Percentiles rank a stretch among this genome's conserved stretches.
Conservation (phyloP, 64 coral and sea anemone species). For the Montipora cactus region DNA sequence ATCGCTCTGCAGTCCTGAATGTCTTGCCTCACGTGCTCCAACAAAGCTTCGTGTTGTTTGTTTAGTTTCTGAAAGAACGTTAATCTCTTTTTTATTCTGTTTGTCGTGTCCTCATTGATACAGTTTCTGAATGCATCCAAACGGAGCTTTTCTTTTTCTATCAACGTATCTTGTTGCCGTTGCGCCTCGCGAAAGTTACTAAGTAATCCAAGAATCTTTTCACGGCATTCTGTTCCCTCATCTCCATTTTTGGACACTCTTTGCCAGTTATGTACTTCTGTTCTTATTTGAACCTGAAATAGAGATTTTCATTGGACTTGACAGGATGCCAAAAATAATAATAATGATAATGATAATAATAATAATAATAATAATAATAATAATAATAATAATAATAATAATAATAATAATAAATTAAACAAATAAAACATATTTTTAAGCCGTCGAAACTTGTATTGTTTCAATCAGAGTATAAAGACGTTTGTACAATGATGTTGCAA, state of each 20-base stretch:
- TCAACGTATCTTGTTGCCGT: conserved; percentile 84
- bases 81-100: conserved; percentile 88
- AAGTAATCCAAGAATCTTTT: conserved; percentile 83
- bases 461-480: too few species aligned
- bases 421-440: too few species aligned
- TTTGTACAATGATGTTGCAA: too few species aligned
- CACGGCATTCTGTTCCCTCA: conserved; percentile 78
- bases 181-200: conserved; percentile 87
- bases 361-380: too few species aligned
- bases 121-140: conserved; percentile 95
- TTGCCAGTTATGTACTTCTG: conserved; percentile 92
- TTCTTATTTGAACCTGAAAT: conserved; percentile 83
- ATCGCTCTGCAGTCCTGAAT: conserved; percentile 96
- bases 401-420: too few species aligned
- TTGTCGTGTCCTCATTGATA: conserved; percentile 98
- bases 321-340: background rate
- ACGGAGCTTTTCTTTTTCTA: conserved; percentile 95
- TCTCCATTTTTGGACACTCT: conserved; percentile 77
- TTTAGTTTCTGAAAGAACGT: conserved; percentile 89
- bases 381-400: too few species aligned
- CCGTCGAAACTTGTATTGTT: too few species aligned
- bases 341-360: too few species aligned
- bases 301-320: background rate
- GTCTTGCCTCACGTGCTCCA: conserved; percentile 91
- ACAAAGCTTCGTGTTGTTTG: conserved; percentile 82